Percentiles rank a stretch among this genome's conserved stretches.
These are phyloP conservation scores for Onchidella celtica DNA, from an alignment of 2,888 invertebrate genomes.

Conservation along the genomic window DNA sequence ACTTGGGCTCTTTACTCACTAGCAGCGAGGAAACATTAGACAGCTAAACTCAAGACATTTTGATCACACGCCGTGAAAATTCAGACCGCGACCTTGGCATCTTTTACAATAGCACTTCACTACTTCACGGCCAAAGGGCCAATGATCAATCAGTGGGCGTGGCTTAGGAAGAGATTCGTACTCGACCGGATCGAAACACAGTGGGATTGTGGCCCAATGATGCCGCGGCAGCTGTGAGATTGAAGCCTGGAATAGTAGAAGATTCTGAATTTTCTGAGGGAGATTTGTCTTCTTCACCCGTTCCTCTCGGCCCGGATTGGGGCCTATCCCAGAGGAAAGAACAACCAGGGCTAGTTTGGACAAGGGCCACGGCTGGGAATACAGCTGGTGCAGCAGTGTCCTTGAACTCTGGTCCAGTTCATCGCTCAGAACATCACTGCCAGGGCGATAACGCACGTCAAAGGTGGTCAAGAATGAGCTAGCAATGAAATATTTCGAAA, in stretches of 20 bases:
- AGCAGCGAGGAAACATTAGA: too few relatives aligned
- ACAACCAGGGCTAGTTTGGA: neutral
- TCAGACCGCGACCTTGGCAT: conserved; percentile 24
- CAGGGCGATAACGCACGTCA: conserved; percentile 5
- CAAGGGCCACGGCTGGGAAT: conserved; percentile 23
- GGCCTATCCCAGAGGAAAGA: neutral
- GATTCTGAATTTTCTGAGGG: conserved; percentile 11
- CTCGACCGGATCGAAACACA: conserved; percentile 1
- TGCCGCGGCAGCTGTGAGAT: conserved; percentile 30
- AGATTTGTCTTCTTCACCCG: neutral
- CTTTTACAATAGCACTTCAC: conserved; percentile 36
- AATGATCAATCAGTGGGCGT: conserved; percentile 3
- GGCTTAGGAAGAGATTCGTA: conserved; percentile 13
- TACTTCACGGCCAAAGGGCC: conserved; percentile 24
- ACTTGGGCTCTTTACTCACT: too few relatives aligned
- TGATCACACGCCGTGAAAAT: conserved; percentile 18
- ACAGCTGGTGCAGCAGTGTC: neutral
- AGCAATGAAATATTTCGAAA: conserved; percentile 26
- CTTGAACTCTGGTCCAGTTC: conserved; percentile 1
- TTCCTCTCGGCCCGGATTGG: conserved; percentile 20
- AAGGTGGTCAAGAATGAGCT: conserved; percentile 4
- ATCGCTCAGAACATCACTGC: neutral
- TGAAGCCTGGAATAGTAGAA: conserved; percentile 25
- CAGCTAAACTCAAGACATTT: too few relatives aligned
- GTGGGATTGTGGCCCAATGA: conserved; percentile 23